Evolutionary conservation across 1,140 invertebrate genomes (phyloP), one percentile per base, ranked within the genome.

Genomic region (Lordiphosa stackelbergi): DNA sequence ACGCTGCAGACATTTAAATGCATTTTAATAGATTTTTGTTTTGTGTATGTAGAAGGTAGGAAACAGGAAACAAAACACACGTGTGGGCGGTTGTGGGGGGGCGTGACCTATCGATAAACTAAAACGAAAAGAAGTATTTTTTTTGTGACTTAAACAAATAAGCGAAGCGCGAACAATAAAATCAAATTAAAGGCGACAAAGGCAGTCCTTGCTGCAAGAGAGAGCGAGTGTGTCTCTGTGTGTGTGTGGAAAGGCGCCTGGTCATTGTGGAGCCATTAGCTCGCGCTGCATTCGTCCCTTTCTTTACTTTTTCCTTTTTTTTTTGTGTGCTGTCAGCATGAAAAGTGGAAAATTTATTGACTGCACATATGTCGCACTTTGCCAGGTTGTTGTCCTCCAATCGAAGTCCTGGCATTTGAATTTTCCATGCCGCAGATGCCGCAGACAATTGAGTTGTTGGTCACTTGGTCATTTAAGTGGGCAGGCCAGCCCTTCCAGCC

Each of bases 231-330:
- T 34, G 13, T 47, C n/a, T n/a, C n/a, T n/a, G 36, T 53, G 48
- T 31, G 24, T 43, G n/a, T 40, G 34, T 40, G 31, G 47, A 62
- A 66, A 70, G 47, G 56, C 55, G 71, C 56, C 56, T 58, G 55
- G 69, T 85, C 81, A 85, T 85, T 81, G 81, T 85, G 75, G 75
- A 55, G 75, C 81, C 69, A 85, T 85, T 85, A 85, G 52, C 56
- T 43, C 62, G 53, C 51, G 24, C 40, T 28, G 37, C 51, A 52
- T 42, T 12, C 58, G 41, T 48, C 37, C 42, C 53, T 36, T 42
- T 40, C 56, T 45, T 51, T 53, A 11, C 9, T 38, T 55, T 35
- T 38, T 34, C 42, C 11, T 37, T 36, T 38, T 49, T 40, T 46
- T 59, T 75, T 75, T 74, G 2, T 70, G 75, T 71, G 55, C 55